Base-by-base conservation (phyloP, 2,888 invertebrate genomes). In the Limenitis camilla region DNA sequence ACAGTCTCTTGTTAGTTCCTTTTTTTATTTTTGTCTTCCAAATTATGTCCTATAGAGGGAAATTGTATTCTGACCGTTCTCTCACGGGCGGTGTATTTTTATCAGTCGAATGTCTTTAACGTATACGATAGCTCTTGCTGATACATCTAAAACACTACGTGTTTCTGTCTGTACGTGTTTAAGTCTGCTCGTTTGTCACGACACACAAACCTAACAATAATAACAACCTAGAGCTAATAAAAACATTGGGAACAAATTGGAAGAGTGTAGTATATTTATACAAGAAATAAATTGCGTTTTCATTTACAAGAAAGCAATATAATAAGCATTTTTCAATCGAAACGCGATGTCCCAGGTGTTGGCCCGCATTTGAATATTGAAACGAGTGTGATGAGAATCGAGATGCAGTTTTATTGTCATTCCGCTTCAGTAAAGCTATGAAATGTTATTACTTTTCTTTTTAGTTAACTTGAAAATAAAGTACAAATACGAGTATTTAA, bases 321-420 rank as follows among this genome's bases (percentile, higher is more conserved):
- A 70, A 80, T 81, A 81, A 82, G 76, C 71, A 80, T 81, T 78
- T 82, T 76, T 79, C 76, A 76, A 71, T 67, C 66, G 71, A 67
- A 66, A 68, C 66, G 64, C 68, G 67, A 67, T 65, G 83, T 72
- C 84, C 72, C 86, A 85, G 85, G 83, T 85, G 86, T 68, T 71
- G 71, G 64, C 70, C 67, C 75, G 71, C 72, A 75, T 78, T 75
- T 78, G 81, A 82, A 84, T 82, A 85, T 83, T 72, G 81, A 73
- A 79, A 77, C 74, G 80, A 71, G 74, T 84, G 83, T 83, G 84
- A 83, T 82, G 81, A 76, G 85, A 83, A 86, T 83, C 75, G 83
- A 76, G 77, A 84, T 84, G 86, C 84, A 86, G 72, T 84, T 85
- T 86, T 85, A 85, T 83, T 84, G 81, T 83, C 80, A 80, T 74